Conservation (phyloP, 2,113 vertebrate species). For the Saguinus midas region DNA sequence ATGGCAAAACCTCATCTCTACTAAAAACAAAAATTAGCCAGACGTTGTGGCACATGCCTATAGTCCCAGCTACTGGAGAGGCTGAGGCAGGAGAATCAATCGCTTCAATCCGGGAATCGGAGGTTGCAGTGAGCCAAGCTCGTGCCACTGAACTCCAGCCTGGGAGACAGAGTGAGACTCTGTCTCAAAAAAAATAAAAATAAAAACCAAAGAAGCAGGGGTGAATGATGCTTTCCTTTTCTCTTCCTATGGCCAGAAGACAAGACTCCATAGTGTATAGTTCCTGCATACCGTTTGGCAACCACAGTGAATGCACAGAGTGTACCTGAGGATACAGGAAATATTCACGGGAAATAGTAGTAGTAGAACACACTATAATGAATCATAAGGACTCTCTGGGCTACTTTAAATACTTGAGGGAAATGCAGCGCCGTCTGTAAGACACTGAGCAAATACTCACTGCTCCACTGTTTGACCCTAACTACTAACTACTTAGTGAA, state of each 20-base stretch:
- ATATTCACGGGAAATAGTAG: background rate
- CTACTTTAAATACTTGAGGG: background rate
- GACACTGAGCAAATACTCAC: background rate
- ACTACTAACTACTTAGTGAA: conserved; percentile 9
- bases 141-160: no score
- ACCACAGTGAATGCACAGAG: background rate
- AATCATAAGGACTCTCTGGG: background rate
- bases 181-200: no score
- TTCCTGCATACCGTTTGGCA: background rate
- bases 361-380: background rate
- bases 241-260: background rate
- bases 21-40: no score
- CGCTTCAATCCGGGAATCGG: fast-evolving
- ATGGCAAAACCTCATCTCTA: no score
- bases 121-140: no score
- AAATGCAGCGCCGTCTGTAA: background rate
- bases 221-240: background rate
- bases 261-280: background rate
- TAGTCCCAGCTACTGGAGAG: no score
- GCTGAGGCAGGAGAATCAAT: no score
- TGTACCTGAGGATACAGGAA: background rate
- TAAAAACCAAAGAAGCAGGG: no score
- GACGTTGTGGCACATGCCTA: no score
- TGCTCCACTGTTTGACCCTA: background rate
- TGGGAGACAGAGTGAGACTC: no score